phyloP scores from a whole-genome alignment of 2,888 invertebrate genomes.

The Magallana nippona region DNA sequence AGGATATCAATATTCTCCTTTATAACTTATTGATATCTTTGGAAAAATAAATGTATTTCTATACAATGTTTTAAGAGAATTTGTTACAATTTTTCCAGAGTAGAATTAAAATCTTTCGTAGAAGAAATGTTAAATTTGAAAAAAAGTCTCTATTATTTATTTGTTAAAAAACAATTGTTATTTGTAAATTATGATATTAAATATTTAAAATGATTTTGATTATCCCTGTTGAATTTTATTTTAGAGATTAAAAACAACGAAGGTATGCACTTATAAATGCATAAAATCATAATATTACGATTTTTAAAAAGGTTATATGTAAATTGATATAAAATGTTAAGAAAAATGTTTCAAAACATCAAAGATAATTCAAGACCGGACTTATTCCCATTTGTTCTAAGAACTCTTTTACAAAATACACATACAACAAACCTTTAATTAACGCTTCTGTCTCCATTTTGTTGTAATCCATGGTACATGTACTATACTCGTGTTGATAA shows the following conservation, averaged over 20 bases:
- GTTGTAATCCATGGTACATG: constrained; percentile 57
- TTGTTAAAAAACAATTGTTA: no score
- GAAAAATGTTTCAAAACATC: no score
- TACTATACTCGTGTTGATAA: constrained; percentile 42
- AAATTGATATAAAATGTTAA: no score
- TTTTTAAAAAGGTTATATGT: no score
- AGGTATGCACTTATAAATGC: no score
- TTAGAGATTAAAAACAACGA: no score
- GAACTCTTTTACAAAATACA: not conserved
- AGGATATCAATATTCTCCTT: not conserved
- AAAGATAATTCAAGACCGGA: no score
- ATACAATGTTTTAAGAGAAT: not conserved
- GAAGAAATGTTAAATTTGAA: not conserved
- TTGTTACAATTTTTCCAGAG: not conserved
- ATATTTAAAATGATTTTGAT: no score
- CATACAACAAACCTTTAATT: constrained; percentile 62
- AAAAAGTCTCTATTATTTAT: not conserved
- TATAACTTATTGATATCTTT: not conserved
- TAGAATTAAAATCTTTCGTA: not conserved
- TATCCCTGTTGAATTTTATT: no score
- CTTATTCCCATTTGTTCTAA: not conserved
- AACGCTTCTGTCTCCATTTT: constrained; percentile 69
- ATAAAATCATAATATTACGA: no score
- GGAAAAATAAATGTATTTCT: not conserved
- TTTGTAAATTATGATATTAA: no score